Conservation (phyloP, 2,888 invertebrate genomes). For the Lypha dubia region DNA sequence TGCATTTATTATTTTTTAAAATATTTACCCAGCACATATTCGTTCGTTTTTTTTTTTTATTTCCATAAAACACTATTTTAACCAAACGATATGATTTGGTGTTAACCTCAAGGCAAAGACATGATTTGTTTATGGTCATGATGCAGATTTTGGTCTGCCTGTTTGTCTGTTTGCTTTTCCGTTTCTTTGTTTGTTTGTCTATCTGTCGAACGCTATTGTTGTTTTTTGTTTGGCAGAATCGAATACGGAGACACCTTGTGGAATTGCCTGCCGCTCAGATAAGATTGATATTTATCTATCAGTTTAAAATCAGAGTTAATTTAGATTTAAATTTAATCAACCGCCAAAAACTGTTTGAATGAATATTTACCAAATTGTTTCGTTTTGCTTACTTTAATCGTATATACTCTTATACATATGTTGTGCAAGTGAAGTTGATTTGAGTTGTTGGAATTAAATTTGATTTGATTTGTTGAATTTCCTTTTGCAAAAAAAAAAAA, state of each 20-base stretch:
- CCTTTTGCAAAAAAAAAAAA: constrained; percentile 45
- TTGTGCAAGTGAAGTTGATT: constrained; percentile 24
- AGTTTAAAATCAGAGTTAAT: constrained; percentile 47
- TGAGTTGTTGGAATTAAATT: constrained; percentile 31
- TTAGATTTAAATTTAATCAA: constrained; percentile 57
- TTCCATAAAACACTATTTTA: constrained; percentile 18
- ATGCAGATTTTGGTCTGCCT: constrained; percentile 32
- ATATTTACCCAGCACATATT: constrained; percentile 9
- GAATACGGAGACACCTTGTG: constrained; percentile 50
- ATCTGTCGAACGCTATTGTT: background rate
- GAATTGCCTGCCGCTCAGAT: constrained; percentile 30
- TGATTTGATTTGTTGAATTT: constrained; percentile 50
- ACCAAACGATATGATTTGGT: constrained; percentile 41
- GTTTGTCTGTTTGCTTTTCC: background rate
- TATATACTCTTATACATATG: too few relatives aligned
- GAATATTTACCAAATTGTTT: constrained; percentile 31
- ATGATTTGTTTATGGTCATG: constrained; percentile 72
- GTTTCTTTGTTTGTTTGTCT: background rate
- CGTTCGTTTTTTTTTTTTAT: constrained; percentile 12
- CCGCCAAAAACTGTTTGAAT: constrained; percentile 11
- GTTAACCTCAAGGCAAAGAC: constrained; percentile 67
- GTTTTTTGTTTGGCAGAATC: background rate
- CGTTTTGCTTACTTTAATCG: constrained; percentile 8
- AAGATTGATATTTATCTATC: constrained; percentile 42
- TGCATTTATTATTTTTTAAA: constrained; percentile 66